phyloP scores from a whole-genome alignment of 2,888 invertebrate species.

The Drosophila silvestris region DNA sequence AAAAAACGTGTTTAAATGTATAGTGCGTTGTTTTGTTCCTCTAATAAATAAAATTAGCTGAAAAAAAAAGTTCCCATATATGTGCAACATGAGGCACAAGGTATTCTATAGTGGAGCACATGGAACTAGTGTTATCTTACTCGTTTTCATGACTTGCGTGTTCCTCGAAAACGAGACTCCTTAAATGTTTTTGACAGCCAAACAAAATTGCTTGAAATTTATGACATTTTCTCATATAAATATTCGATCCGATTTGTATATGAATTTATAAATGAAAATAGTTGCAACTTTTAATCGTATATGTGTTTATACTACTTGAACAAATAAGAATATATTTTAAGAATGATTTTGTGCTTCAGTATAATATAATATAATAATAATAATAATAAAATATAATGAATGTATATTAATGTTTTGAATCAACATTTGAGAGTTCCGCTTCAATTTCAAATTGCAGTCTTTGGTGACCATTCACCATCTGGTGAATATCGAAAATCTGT shows the following conservation, averaged over 20 bases:
- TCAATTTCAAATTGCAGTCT: not conserved
- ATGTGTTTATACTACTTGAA: not conserved
- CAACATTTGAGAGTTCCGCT: not conserved
- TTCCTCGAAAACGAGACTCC: not conserved
- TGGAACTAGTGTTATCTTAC: no score
- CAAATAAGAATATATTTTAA: not conserved
- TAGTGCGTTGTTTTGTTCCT: not conserved
- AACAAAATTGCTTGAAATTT: not conserved
- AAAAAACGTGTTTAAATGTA: not conserved
- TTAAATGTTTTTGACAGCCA: not conserved
- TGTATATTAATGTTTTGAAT: not conserved
- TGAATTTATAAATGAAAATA: not conserved
- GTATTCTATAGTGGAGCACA: not conserved
- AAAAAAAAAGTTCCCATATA: not conserved
- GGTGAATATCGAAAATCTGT: not conserved
- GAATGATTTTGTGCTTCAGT: not conserved
- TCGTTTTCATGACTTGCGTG: not conserved
- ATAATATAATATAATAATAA: not conserved
- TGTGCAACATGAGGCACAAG: not conserved
- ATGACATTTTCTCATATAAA: not conserved
- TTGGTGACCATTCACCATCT: not conserved
- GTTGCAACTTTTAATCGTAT: not conserved
- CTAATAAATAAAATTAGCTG: not conserved
- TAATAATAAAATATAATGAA: not conserved
- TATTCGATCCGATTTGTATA: not conserved